Evolutionary conservation across 2,888 invertebrate genomes (phyloP).

Genomic region (Lymantria monacha): DNA sequence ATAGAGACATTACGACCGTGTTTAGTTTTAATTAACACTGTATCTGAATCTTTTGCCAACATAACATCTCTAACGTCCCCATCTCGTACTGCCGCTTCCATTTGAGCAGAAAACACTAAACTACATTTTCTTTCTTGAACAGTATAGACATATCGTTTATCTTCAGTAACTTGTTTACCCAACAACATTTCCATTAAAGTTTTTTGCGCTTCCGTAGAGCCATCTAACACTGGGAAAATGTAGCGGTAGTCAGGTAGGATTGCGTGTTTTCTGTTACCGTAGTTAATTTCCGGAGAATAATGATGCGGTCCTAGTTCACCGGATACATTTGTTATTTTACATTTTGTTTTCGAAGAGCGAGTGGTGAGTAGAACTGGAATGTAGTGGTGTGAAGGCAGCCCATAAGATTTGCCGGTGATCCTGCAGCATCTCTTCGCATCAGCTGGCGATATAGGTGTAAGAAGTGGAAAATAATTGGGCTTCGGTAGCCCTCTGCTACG

Average conservation of each 20-base stretch:
- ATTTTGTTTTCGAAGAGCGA: constrained; percentile 76
- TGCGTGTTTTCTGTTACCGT: constrained; percentile 86
- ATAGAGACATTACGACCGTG: constrained; percentile 89
- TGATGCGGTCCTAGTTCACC: constrained; percentile 84
- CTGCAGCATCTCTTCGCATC: constrained; percentile 90
- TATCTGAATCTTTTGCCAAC: constrained; percentile 89
- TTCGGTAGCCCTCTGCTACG: constrained; percentile 90
- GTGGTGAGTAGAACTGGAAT: constrained; percentile 87
- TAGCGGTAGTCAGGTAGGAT: constrained; percentile 87
- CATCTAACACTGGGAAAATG: constrained; percentile 87
- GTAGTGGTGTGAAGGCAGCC: constrained; percentile 88
- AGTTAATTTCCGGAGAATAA: constrained; percentile 82
- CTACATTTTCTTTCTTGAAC: constrained; percentile 88
- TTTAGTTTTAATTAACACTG: constrained; percentile 87
- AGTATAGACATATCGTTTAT: constrained; percentile 87
- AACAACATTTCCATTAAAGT: constrained; percentile 83
- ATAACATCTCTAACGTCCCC: constrained; percentile 90
- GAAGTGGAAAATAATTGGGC: constrained; percentile 90
- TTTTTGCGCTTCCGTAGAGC: constrained; percentile 85
- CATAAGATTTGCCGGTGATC: constrained; percentile 89
- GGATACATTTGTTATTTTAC: constrained; percentile 85
- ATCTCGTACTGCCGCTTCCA: constrained; percentile 89
- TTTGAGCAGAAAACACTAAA: constrained; percentile 87
- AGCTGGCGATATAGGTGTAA: constrained; percentile 91
- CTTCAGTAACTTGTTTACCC: constrained; percentile 80